These are phyloP conservation scores for Anolis carolinensis DNA, from an alignment of 2,113 vertebrate species.

Conservation along the genomic window DNA sequence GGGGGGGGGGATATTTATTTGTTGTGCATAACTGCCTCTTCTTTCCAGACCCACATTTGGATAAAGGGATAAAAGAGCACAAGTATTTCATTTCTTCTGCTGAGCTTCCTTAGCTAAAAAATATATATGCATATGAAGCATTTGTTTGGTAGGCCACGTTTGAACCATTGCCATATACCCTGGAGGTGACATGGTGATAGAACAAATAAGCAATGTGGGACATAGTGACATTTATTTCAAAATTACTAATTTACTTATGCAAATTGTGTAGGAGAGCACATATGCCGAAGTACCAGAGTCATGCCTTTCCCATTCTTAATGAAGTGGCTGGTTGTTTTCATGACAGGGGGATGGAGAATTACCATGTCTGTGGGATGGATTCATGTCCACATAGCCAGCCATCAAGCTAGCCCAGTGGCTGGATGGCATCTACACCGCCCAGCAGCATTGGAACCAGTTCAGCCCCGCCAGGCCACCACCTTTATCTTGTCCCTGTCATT, in stretches of 20 bases:
- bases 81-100: constrained; percentile 37
- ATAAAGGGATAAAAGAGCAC: constrained; percentile 48
- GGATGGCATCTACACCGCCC: too few relatives aligned
- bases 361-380: too few relatives aligned
- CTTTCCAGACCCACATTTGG: not conserved
- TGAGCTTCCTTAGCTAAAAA: not conserved
- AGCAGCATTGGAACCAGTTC: too few relatives aligned
- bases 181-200: not conserved
- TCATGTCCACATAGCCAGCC: too few relatives aligned
- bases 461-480: too few relatives aligned
- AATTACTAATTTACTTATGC: not conserved
- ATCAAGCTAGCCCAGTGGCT: too few relatives aligned
- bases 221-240: not conserved
- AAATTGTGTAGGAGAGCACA: not conserved
- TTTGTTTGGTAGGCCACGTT: not conserved
- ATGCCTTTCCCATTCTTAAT: not conserved
- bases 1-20: constrained; percentile 61
- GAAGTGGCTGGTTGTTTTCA: too few relatives aligned
- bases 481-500: too few relatives aligned
- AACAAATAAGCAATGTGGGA: not conserved
- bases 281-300: not conserved
- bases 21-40: constrained; percentile 44
- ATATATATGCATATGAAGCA: not conserved
- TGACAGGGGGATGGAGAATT: too few relatives aligned
- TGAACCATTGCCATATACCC: not conserved